Evolutionary conservation across 1,140 invertebrate species (phyloP), one percentile per base, ranked within the genome.

Genomic region (Bombus soroeensis): DNA sequence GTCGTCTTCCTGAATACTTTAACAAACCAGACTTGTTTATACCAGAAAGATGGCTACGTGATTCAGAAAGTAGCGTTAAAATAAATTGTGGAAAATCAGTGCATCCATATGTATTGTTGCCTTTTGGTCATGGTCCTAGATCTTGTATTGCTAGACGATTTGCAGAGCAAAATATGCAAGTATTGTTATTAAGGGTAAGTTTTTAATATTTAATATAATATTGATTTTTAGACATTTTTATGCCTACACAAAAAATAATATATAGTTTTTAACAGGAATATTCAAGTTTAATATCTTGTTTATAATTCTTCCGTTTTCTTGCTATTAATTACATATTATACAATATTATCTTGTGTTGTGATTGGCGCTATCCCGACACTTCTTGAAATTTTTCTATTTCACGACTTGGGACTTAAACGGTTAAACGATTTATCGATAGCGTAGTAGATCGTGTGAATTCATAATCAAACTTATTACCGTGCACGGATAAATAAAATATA

Each of bases 101-200:
- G 70, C 97, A 98, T 95, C 98, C 98, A 1, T 98, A 97, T 93
- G 94, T 98, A 5, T 96, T 97, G 8, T 92, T 99, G 70, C 98
- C 98, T 1, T 99, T 99, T 95, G 98, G 98, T 1, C 97, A 98
- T 94, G 98, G 98, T 1, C 96, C 97, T 39, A 95, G 98, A 83
- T 96, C 97, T 18, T 99, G 98, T 90, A 98, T 99, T 73, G 98
- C 98, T 3, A 96, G 98, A 92, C 96, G 98, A 92, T 95, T 99
- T 72, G 98, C 98, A 13, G 98, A 99, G 92, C 98, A 99, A 94
- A 98, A 98, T 94, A 97, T 99, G 91, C 96, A 97, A 87, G 96
- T 98, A 32, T 95, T 98, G n/a, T 91, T 98, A 13, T 94, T 98
- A 59, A 96, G 97, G 94, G 98, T 98, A 96, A 94, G 95, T 94